Percentiles rank a stretch among this genome's conserved stretches.
Evolutionary conservation across 1,140 invertebrate species (phyloP).

Genomic region (Chrysoperla carnea): DNA sequence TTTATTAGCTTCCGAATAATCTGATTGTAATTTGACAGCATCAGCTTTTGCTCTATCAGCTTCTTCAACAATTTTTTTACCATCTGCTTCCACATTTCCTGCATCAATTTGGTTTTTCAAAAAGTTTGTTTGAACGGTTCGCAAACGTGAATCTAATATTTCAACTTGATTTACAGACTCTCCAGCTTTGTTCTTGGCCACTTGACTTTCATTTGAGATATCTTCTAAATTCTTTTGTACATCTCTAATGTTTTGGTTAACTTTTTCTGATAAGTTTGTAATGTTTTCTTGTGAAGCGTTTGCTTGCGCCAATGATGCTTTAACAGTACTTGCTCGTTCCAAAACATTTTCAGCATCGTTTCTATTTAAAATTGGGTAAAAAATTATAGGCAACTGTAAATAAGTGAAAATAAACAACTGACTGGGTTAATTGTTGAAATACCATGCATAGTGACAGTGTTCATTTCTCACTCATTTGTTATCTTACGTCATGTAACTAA

Average conservation of each 20-base stretch:
- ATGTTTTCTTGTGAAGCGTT: too few species aligned
- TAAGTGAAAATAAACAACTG: too few species aligned
- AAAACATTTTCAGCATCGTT: constrained; percentile 33
- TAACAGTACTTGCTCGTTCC: constrained; percentile 33
- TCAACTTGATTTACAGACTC: constrained; percentile 49
- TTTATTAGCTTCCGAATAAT: constrained; percentile 38
- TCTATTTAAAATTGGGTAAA: constrained; percentile 1
- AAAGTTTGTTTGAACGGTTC: constrained; percentile 54
- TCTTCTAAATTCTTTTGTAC: too few species aligned
- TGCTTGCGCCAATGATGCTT: constrained; percentile 6
- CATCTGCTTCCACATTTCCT: constrained; percentile 34
- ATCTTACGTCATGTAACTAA: too few species aligned
- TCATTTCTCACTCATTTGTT: too few species aligned
- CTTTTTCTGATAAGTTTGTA: too few species aligned
- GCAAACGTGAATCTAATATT: constrained; percentile 41
- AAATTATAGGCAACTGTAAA: too few species aligned
- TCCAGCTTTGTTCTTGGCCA: constrained; percentile 60
- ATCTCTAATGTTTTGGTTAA: constrained; percentile 15
- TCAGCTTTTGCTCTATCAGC: constrained; percentile 26
- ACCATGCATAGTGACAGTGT: too few species aligned
- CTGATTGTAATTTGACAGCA: constrained; percentile 23
- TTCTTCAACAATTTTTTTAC: constrained; percentile 25
- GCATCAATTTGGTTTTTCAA: constrained; percentile 50
- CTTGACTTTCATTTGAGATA: constrained; percentile 40
- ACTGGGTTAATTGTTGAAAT: too few species aligned